These are phyloP conservation scores for Lochmaea capreae DNA, from an alignment of 2,888 invertebrate species.

Conservation along the genomic window DNA sequence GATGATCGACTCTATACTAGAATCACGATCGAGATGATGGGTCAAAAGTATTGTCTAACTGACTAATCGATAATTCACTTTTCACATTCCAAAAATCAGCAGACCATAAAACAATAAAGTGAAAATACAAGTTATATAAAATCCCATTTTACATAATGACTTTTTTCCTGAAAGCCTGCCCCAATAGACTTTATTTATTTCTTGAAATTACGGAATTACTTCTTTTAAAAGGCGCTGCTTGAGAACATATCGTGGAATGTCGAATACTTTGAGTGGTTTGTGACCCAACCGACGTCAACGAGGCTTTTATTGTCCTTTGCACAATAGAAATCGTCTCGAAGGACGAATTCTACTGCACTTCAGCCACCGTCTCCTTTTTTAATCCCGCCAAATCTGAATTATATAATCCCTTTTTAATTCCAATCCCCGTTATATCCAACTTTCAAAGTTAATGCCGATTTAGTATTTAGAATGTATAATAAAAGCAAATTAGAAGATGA, in stretches of 20 bases:
- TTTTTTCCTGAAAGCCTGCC: too few species aligned
- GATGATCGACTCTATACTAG: too few species aligned
- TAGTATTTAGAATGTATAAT: slow-evolving; percentile 12
- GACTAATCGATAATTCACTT: too few species aligned
- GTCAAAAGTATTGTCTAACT: too few species aligned
- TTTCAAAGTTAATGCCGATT: slow-evolving; percentile 26
- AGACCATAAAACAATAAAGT: too few species aligned
- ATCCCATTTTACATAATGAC: too few species aligned
- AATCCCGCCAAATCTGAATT: slow-evolving; percentile 30
- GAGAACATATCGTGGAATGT: slow-evolving; percentile 34
- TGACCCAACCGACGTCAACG: slow-evolving; percentile 28
- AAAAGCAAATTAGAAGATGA: not conserved
- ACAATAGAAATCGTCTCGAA: slow-evolving; percentile 23
- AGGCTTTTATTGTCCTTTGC: slow-evolving; percentile 29
- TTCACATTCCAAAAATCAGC: too few species aligned
- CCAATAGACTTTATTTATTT: not conserved
- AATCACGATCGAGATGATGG: too few species aligned
- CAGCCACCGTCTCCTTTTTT: slow-evolving; percentile 5
- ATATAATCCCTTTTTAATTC: slow-evolving; percentile 28
- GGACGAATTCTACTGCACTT: slow-evolving; percentile 26
- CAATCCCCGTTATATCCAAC: slow-evolving; percentile 26
- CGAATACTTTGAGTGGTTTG: slow-evolving; percentile 35
- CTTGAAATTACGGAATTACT: not conserved
- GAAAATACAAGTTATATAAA: too few species aligned
- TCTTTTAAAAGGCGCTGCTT: slow-evolving; percentile 22